Percentiles rank a stretch among this genome's conserved stretches.
Evolutionary conservation across 2,113 vertebrate genomes (phyloP).

Genomic region (Corydoras sp.): DNA sequence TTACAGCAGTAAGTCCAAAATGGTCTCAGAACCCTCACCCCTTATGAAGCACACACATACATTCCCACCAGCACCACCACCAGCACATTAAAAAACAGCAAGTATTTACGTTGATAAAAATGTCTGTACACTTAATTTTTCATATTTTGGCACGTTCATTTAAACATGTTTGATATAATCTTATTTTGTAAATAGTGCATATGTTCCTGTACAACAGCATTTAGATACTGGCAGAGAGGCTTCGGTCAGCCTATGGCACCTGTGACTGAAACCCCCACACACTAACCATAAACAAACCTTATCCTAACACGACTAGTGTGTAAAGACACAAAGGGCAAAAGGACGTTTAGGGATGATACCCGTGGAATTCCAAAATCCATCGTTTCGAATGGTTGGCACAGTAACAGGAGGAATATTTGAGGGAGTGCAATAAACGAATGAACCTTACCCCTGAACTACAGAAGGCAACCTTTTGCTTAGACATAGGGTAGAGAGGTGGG

Average conservation of each 20-base stretch:
- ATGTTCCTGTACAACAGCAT: constrained; percentile 81
- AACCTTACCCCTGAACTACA: constrained; percentile 56
- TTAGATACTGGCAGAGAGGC: constrained; percentile 45
- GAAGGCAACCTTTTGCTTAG: constrained; percentile 54
- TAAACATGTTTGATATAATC: constrained; percentile 54
- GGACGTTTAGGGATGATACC: constrained; percentile 1
- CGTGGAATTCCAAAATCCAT: constrained; percentile 21
- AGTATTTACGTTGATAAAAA: constrained; percentile 66
- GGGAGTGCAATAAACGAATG: constrained; percentile 23
- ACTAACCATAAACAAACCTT: constrained; percentile 33
- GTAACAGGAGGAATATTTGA: constrained; percentile 30
- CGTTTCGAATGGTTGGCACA: constrained; percentile 34
- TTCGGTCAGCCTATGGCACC: constrained; percentile 28
- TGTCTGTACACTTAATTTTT: constrained; percentile 80
- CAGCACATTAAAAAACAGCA: constrained; percentile 57
- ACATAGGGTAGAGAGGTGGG: constrained; percentile 36
- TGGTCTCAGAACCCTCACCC: constrained; percentile 12
- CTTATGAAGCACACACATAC: constrained; percentile 46
- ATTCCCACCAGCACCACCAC: constrained; percentile 33
- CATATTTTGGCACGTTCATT: constrained; percentile 77
- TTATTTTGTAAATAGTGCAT: constrained; percentile 76
- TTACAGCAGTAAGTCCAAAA: constrained; percentile 49
- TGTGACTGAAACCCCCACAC: constrained; percentile 31
- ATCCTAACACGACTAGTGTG: constrained; percentile 24
- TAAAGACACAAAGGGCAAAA: constrained; percentile 22